Conservation (phyloP, 2,888 invertebrate genomes). For the Leptogaster cylindrica region DNA sequence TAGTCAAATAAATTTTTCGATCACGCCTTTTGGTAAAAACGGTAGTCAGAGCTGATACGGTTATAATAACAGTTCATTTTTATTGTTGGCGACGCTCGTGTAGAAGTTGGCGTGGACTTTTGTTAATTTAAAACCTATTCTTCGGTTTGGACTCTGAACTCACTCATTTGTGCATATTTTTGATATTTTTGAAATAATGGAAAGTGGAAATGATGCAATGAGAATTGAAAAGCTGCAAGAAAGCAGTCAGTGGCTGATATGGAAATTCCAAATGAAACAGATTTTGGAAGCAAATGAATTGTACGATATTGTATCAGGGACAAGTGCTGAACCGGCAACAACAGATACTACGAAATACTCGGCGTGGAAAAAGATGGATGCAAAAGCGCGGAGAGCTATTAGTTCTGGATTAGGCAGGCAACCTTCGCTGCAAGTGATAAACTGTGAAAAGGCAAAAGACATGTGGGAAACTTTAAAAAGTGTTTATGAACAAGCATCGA, state of each 20-base stretch:
- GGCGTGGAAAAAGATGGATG: conserved; percentile 16
- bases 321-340: background rate
- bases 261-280: conserved; percentile 30
- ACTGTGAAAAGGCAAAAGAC: conserved; percentile 17
- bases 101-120: background rate
- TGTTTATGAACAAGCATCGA: conserved; percentile 36
- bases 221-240: conserved; percentile 37
- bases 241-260: conserved; percentile 34
- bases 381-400: conserved; percentile 37
- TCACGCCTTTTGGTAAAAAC: background rate
- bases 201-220: conserved; percentile 33
- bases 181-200: background rate
- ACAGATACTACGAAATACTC: background rate
- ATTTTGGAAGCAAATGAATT: conserved; percentile 33
- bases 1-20: background rate
- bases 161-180: background rate
- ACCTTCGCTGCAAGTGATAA: conserved; percentile 34
- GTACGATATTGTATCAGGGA: conserved; percentile 24
- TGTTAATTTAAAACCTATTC: too few relatives aligned
- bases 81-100: background rate
- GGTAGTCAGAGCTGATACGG: background rate
- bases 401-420: conserved; percentile 28
- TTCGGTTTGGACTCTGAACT: too few relatives aligned
- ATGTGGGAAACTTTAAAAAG: background rate
- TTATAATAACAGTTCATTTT: background rate